Evolutionary conservation across 2,888 invertebrate species (phyloP).

Genomic region (Cybosia mesomella): DNA sequence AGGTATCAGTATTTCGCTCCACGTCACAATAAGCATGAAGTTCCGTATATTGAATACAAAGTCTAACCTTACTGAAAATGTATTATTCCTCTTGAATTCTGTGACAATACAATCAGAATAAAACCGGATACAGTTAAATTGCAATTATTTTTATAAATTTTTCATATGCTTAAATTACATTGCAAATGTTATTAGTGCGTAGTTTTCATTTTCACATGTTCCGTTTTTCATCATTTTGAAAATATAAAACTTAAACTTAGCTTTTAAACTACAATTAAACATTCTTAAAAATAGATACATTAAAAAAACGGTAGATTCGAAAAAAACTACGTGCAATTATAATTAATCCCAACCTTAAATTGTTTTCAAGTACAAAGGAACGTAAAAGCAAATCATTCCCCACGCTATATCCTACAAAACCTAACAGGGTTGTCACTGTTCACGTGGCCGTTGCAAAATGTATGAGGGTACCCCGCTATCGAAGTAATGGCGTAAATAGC

Average conservation of each 20-base stretch:
- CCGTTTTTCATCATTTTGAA: too few relatives aligned
- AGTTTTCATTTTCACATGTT: too few relatives aligned
- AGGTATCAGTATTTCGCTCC: neutral
- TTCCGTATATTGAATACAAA: neutral
- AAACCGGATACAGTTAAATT: neutral
- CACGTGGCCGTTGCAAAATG: constrained; percentile 56
- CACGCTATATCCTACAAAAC: constrained; percentile 22
- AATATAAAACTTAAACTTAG: too few relatives aligned
- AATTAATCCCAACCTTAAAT: neutral
- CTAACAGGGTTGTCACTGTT: constrained; percentile 31
- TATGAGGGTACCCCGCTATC: constrained; percentile 61
- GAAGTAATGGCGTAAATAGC: constrained; percentile 76
- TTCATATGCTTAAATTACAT: too few relatives aligned
- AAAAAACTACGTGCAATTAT: neutral
- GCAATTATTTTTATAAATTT: neutral
- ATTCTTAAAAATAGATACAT: neutral
- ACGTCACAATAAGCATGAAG: neutral
- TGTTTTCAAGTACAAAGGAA: neutral
- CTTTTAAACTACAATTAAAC: too few relatives aligned
- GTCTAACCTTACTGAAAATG: constrained; percentile 1
- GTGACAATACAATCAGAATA: neutral
- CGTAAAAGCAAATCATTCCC: neutral
- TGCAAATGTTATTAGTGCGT: too few relatives aligned
- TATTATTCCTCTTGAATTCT: neutral
- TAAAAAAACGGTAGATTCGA: neutral